Percentiles rank a stretch among this genome's conserved stretches.
These are phyloP conservation scores for Sterrhoptilus dennistouni DNA, from an alignment of 2,113 vertebrate genomes.

Conservation along the genomic window DNA sequence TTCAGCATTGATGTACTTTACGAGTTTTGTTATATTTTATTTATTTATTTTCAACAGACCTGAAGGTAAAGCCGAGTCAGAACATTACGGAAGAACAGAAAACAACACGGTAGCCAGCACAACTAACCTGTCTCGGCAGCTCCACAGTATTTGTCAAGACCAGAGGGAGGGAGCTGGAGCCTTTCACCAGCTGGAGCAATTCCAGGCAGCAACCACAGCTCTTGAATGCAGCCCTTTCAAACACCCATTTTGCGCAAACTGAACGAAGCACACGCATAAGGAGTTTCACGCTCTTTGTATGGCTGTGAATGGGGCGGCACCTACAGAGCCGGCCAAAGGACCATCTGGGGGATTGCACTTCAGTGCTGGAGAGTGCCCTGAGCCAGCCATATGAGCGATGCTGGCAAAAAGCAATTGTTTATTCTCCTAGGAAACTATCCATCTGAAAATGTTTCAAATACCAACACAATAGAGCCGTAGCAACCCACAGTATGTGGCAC, in stretches of 20 bases:
- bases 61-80: neutral
- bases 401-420: neutral
- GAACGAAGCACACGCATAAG: accelerated
- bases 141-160: neutral
- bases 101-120: neutral
- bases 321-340: neutral
- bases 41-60: neutral
- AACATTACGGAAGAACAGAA: neutral
- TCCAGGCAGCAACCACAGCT: neutral
- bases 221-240: neutral
- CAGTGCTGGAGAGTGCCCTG: neutral
- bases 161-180: neutral
- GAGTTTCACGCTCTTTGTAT: neutral
- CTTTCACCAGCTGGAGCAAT: neutral
- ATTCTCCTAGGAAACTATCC: neutral
- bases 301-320: neutral
- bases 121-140: neutral
- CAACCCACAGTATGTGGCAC: neutral
- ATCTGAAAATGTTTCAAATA: neutral
- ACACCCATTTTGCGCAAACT: neutral
- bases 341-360: neutral
- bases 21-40: neutral
- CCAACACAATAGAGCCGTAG: neutral
- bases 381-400: accelerated
- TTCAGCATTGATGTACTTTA: neutral